Base-by-base conservation (phyloP, 1,140 invertebrate species). In the Heliothis subflexa region DNA sequence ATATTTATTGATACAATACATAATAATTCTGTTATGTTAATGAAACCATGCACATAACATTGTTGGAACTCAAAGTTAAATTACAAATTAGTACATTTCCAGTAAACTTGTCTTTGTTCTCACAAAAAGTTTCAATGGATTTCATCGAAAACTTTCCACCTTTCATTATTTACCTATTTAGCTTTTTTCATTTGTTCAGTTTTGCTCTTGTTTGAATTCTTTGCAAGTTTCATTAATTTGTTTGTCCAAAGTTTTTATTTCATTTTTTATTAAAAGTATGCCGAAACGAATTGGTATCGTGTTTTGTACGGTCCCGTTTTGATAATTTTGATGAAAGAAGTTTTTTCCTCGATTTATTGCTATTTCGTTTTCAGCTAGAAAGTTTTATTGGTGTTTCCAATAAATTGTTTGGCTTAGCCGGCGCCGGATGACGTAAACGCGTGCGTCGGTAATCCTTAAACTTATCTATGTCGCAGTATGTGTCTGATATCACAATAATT, bases 131-230 rank as follows among this genome's bases (percentile, higher is more conserved):
- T 91, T 89, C 82, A 88, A 90, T 92, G 86, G 86, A 91, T 90
- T 92, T 90, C 86, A 87, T 91, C 91, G 86, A 79, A 85, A 92
- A 92, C 83, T 92, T 92, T 84, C 86, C 79, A 82, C 84, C 85
- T 88, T 89, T 91, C 86, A 90, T 91, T 93, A 90, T 91, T 89
- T 89, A 90, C 88, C 87, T 89, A 89, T 91, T 91, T 91, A 85
- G 86, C 85, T 86, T 86, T 85, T 33, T 83, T 84, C 80, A 57
- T 89, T 92, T 89, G 88, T 89, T 88, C 80, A 78, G 79, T 87
- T 83, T 83, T 75, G 83, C 78, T 83, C 80, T 88, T 85, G 83
- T 87, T 83, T 80, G 76, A 83, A 88, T 89, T 88, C 86, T 89
- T 90, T 82, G 55, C 12, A 84, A 85, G 62, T 89, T 89, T 86